These are phyloP conservation scores for Gadus chalcogrammus DNA, from an alignment of 2,113 vertebrate species.

Conservation along the genomic window DNA sequence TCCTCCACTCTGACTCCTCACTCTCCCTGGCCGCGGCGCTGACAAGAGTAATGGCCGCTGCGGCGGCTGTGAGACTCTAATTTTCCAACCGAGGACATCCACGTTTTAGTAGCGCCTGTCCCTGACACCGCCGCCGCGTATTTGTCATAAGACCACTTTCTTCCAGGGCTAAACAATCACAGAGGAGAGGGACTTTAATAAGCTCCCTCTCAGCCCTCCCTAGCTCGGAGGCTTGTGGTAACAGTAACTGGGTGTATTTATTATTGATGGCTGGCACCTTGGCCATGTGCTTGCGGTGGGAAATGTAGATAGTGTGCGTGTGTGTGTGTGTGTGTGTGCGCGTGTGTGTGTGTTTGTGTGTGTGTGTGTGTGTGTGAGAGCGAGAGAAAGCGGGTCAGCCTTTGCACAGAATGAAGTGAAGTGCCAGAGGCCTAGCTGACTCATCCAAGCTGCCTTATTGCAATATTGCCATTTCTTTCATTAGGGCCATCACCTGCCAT, in stretches of 20 bases:
- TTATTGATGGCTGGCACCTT: conserved; percentile 76
- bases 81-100: conserved; percentile 47
- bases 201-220: conserved; percentile 47
- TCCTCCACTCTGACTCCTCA: neutral
- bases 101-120: conserved; percentile 43
- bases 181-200: conserved; percentile 65
- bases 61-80: conserved; percentile 15
- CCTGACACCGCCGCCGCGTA: conserved; percentile 46
- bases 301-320: conserved; percentile 32
- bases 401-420: conserved; percentile 42
- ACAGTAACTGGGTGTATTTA: conserved; percentile 67
- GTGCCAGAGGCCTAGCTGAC: conserved; percentile 64
- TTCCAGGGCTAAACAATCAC: conserved; percentile 66
- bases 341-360: no score
- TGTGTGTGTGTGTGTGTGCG: no score
- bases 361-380: no score
- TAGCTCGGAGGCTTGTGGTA: conserved; percentile 62
- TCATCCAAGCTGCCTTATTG: conserved; percentile 68
- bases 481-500: conserved; percentile 64
- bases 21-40: conserved; percentile 6
- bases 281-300: conserved; percentile 60
- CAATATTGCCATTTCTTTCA: conserved; percentile 73
- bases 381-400: conserved; percentile 70
- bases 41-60: conserved; percentile 33
- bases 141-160: conserved; percentile 66